Conservation (phyloP, 92 coral and sea anemone species). For the Phenganax stokvisi region DNA sequence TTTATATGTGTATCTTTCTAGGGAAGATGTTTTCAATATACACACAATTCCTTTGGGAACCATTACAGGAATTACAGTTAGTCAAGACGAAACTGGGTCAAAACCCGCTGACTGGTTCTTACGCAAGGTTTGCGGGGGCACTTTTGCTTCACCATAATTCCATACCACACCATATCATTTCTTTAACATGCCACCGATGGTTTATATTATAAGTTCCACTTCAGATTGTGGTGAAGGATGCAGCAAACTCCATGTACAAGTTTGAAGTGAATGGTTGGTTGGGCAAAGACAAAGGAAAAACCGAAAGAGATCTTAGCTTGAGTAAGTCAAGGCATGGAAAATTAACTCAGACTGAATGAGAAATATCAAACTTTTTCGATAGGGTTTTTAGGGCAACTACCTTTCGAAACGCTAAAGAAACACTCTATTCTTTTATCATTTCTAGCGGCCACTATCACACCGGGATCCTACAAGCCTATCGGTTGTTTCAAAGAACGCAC, state of each 20-base stretch:
- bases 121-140: neutral
- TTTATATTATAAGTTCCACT: neutral
- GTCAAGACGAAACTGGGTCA: constrained; percentile 16
- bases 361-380: neutral
- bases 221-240: constrained; percentile 19
- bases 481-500: constrained; percentile 29
- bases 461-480: constrained; percentile 13
- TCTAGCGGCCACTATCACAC: constrained; percentile 20
- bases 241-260: constrained; percentile 19
- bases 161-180: neutral
- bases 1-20: neutral
- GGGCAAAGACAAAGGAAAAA: constrained; percentile 7
- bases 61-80: constrained; percentile 14
- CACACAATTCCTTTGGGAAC: constrained; percentile 20
- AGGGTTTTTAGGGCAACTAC: neutral
- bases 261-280: constrained; percentile 23
- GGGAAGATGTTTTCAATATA: constrained; percentile 21
- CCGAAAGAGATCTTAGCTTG: constrained; percentile 18
- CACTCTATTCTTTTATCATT: neutral
- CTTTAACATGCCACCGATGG: neutral
- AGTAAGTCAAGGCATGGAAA: neutral
- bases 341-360: neutral
- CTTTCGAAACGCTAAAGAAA: neutral
- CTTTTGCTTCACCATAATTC: neutral
- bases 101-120: constrained; percentile 22